Conservation (phyloP, 2,113 vertebrate genomes). For the Pelmatolapia mariae region DNA sequence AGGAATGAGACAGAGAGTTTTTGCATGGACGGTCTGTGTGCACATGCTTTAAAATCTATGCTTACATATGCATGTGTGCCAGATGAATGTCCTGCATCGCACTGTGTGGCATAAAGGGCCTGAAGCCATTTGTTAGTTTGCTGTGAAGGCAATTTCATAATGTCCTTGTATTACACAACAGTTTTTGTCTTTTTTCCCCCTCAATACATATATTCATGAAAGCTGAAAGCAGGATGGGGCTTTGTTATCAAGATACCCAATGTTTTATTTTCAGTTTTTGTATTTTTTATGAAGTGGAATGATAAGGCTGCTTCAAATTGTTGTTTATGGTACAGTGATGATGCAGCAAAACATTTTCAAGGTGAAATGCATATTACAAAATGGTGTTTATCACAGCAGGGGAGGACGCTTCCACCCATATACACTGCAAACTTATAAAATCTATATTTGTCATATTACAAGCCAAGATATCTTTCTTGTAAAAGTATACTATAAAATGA, state of each 20-base stretch:
- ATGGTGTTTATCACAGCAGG: background rate
- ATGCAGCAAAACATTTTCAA: conserved; percentile 34
- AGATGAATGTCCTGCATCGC: background rate
- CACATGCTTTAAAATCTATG: background rate
- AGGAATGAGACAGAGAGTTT: background rate
- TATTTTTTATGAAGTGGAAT: background rate
- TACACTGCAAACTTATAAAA: background rate
- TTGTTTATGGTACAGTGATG: background rate
- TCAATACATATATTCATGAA: conserved; percentile 6
- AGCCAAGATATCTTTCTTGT: conserved; percentile 4
- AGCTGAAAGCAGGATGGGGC: background rate
- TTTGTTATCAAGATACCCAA: background rate
- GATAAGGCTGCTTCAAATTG: background rate
- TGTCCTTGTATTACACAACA: background rate
- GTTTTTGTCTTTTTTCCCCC: background rate
- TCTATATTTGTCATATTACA: conserved; percentile 21
- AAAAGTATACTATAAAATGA: conserved; percentile 22
- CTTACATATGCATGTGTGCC: background rate
- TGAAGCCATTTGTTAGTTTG: background rate
- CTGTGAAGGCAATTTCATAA: background rate
- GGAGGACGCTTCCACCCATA: background rate
- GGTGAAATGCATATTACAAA: conserved; percentile 23
- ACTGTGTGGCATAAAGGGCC: background rate
- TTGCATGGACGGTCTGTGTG: background rate
- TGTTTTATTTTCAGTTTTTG: background rate